Base-by-base conservation (phyloP, 2,888 invertebrate species). In the Hydrotaea diabolus region DNA sequence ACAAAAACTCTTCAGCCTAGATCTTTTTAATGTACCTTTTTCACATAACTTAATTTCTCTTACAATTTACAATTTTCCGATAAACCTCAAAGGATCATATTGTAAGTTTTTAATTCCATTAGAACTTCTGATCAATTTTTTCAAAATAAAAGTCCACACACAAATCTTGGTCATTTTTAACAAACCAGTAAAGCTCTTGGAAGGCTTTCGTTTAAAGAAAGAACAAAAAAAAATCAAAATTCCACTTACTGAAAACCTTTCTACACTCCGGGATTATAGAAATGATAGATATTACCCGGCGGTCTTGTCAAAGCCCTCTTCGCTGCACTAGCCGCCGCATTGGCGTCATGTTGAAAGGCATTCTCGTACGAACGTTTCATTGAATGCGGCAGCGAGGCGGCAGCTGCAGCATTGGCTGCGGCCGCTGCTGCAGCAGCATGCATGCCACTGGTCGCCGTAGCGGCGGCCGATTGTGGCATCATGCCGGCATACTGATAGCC, bases 351-450 rank as follows among this genome's bases (percentile, higher is more conserved):
- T 0, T 95, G 93, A 88, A 96, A 96, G 0, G 96, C 96, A 88
- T 94, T 94, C 57, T 96, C 96, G 93, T 96, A 96, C 0, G 94
- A 94, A 1, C 96, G 93, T 90, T 96, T 96, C 84, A 95, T 93
- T 59, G 93, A 94, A 36, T 89, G 87, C 0, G 88, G 86, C 64
- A 88, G 74, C 19, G 87, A 85, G 0, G 87, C 79, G 26, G 86
- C 82, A 0, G 88, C 82, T 5, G 87, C 82, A 0, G 46, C 85
- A 76, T 84, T 84, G 31, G 89, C 85, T 17, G 86, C 86, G 19
- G 83, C 88, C 31, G 85, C 80, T 8, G 79, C 88, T 0, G 86
- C 81, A 2, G 88, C 85, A n/a, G 87, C 83, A 26, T 85, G 64
- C 39, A 86, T 74, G 13, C 86, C 73, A 59, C 84, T 85, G 59